A percentile compares a stretch with the other conserved stretches of the same genome.
Conservation (phyloP, 2,113 vertebrate genomes). For the Notarius lentiginosus region DNA sequence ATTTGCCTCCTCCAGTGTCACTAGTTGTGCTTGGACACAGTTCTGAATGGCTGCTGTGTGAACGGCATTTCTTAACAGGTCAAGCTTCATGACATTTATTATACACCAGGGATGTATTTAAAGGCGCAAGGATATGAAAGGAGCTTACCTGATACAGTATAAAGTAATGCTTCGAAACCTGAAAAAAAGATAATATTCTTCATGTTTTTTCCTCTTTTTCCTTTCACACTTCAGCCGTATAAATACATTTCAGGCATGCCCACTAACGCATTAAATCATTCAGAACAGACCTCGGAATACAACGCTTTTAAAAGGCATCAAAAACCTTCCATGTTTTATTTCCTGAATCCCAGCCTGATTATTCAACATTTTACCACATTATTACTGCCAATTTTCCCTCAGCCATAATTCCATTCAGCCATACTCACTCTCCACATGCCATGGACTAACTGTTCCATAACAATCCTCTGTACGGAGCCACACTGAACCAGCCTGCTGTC, state of each 20-base stretch:
- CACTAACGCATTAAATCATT: conserved; percentile 44
- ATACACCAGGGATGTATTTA: conserved; percentile 32
- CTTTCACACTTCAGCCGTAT: conserved; percentile 23
- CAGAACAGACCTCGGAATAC: conserved; percentile 25
- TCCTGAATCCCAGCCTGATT: conserved; percentile 40
- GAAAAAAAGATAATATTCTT: conserved; percentile 36
- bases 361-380: conserved; percentile 44
- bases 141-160: neutral
- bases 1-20: conserved; percentile 13
- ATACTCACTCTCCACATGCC: conserved; percentile 32
- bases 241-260: conserved; percentile 40
- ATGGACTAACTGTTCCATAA: conserved; percentile 41
- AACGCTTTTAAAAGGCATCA: conserved; percentile 17
- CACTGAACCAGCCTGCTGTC: conserved; percentile 9
- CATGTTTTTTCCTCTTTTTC: conserved; percentile 10
- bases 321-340: conserved; percentile 49
- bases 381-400: conserved; percentile 45
- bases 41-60: conserved; percentile 37
- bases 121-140: conserved; percentile 24
- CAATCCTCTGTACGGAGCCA: conserved; percentile 30
- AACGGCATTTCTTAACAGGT: conserved; percentile 22
- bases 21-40: conserved; percentile 13
- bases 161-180: conserved; percentile 27
- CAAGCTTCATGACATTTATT: conserved; percentile 26
- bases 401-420: conserved; percentile 43